Evolutionary conservation across 2,113 vertebrate species (phyloP), one percentile per base, ranked within the genome.

Genomic region (Pandion haliaetus): DNA sequence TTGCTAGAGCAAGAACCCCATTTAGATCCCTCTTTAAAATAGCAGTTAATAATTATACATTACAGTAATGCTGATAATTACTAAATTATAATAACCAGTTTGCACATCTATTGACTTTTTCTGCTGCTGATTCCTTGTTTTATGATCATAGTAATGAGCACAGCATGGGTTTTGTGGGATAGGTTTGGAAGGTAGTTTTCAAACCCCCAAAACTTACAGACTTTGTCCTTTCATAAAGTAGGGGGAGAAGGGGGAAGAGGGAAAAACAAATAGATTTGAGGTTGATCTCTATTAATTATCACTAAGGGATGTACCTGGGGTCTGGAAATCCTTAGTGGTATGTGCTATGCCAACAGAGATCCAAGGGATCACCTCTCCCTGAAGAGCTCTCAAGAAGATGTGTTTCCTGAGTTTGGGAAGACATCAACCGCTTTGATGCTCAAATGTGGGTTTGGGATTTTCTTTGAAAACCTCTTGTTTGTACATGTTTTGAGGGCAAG

Each of bases 61-160:
- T 90, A 87, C 36, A 71, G 62, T 85, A 62, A 63, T 52, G 40
- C 55, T 69, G 72, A 63, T 93, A 84, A 82, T 79, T 92, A 20
- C 62, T 63, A 50, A 79, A 38, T 74, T 84, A 47, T 78, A 81
- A 91, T 84, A 50, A 96, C 69, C 36, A 57, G 45, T 91, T 82
- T 94, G 47, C 20, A 44, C 32, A 18, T 93, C 57, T 67, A 6
- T 70, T 45, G 80, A 21, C 65, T 70, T 54, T 52, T 83, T 49
- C 36, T 91, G 50, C 19, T 67, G 16, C 8, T 50, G 44, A 42
- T 74, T 84, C 52, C n/a, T 28, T 87, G 14, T 58, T 91, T 93
- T 79, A 29, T 90, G 78, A 52, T 82, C 47, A 17, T 17, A 28
- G 36, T 70, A 81, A 92, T 36, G 47, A 90, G 28, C 54, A 25